A percentile compares a stretch with the other conserved stretches of the same genome.
Evolutionary conservation across 2,888 invertebrate genomes (phyloP).

Genomic region (Germaria angustata): DNA sequence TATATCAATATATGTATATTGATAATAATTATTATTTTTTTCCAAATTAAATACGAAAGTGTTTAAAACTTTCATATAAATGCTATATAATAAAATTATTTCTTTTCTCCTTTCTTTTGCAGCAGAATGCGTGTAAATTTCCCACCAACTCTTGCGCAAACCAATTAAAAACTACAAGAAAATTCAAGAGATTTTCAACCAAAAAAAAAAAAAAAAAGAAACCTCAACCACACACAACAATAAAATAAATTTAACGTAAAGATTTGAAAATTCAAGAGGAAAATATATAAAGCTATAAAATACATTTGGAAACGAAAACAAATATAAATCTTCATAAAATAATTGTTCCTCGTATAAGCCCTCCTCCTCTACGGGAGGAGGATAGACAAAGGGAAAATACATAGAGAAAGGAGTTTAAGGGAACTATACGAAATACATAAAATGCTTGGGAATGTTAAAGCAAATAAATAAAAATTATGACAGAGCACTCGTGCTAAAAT

Average conservation of each 20-base stretch:
- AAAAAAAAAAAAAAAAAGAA: background rate
- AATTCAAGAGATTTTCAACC: slow-evolving; percentile 16
- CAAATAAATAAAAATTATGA: slow-evolving; percentile 67
- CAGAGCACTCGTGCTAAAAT: slow-evolving; percentile 64
- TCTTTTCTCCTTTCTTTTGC: background rate
- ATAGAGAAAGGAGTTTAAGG: slow-evolving; percentile 17
- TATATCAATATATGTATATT: no score
- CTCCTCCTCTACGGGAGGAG: background rate
- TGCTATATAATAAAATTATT: background rate
- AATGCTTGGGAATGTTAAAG: slow-evolving; percentile 25
- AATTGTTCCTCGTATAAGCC: slow-evolving; percentile 12
- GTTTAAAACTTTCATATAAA: background rate
- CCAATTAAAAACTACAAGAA: slow-evolving; percentile 57
- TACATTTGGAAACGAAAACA: slow-evolving; percentile 32
- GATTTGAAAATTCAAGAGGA: slow-evolving; percentile 23
- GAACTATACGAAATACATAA: slow-evolving; percentile 8
- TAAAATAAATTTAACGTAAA: slow-evolving; percentile 37
- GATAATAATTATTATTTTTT: slow-evolving; percentile 6
- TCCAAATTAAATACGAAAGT: background rate
- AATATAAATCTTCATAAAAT: slow-evolving; percentile 66
- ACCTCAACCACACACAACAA: slow-evolving; percentile 28
- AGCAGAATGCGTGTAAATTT: slow-evolving; percentile 47
- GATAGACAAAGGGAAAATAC: background rate
- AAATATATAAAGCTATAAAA: slow-evolving; percentile 44
- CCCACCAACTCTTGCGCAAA: slow-evolving; percentile 56